Conservation (phyloP, 1,140 invertebrate genomes). For the Brachionus rubens region DNA sequence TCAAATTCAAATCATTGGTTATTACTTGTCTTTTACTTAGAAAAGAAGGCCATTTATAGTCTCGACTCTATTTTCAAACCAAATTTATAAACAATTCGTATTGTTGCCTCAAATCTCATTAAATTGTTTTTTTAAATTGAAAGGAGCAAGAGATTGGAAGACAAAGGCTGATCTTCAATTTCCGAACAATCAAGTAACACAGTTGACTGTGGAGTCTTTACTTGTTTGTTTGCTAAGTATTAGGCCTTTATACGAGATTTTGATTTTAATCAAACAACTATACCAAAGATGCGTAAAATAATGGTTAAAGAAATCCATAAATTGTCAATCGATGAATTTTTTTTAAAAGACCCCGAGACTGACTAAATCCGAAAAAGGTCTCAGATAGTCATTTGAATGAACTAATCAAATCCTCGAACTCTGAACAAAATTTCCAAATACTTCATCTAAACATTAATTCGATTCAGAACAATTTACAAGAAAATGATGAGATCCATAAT, state of each 20-base stretch:
- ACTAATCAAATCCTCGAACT: neutral
- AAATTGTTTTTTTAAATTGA: neutral
- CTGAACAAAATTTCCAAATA: neutral
- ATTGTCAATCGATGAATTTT: neutral
- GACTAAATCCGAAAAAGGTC: neutral
- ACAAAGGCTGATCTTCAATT: no score
- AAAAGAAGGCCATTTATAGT: neutral
- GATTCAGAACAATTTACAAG: neutral
- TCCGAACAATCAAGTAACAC: no score
- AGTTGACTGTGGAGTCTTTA: no score
- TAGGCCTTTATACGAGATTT: neutral
- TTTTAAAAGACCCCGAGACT: neutral
- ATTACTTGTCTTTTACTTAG: neutral
- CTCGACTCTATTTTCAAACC: neutral
- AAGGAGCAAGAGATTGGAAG: no score
- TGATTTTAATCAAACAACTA: neutral
- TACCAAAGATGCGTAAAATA: neutral
- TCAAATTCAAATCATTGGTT: neutral
- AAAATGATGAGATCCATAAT: no score
- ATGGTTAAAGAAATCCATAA: neutral
- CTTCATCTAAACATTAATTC: no score
- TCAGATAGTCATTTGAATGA: neutral
- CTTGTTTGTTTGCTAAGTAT: no score
- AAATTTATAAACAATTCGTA: neutral
- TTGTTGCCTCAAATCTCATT: neutral